These are phyloP conservation scores for Heliothis peltigera DNA, from an alignment of 2,888 invertebrate genomes.

Conservation along the genomic window DNA sequence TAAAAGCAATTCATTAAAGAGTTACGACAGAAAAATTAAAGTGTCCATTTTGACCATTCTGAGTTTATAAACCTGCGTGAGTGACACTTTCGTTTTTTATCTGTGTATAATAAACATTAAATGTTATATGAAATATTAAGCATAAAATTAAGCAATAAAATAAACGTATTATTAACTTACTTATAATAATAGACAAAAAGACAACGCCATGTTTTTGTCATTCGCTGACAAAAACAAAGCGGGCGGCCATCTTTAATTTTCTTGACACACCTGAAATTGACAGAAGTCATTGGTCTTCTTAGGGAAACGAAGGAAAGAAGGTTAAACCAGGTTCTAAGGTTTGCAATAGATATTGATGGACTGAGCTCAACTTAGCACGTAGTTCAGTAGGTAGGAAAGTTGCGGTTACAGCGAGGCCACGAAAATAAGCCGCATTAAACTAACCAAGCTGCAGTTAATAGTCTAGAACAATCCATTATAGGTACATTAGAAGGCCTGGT, in stretches of 20 bases:
- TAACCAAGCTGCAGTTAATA: conserved; percentile 31
- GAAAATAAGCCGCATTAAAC: conserved; percentile 35
- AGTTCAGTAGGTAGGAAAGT: conserved; percentile 9
- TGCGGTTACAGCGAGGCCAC: background rate
- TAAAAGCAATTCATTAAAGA: conserved; percentile 8
- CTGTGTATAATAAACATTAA: background rate
- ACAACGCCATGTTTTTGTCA: background rate
- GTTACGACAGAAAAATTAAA: background rate
- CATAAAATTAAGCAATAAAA: no score
- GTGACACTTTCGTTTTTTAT: conserved; percentile 19
- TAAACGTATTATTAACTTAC: no score
- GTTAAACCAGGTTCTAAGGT: no score
- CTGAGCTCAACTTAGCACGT: no score
- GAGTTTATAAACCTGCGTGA: conserved; percentile 25
- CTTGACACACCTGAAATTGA: background rate
- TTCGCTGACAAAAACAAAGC: background rate
- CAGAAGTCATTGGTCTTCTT: no score
- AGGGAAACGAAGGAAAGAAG: no score
- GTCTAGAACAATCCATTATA: conserved; percentile 22
- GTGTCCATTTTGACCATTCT: conserved; percentile 8
- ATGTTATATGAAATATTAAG: background rate
- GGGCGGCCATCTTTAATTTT: background rate
- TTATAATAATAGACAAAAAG: no score
- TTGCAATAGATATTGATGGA: no score
- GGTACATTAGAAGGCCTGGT: conserved; percentile 33